Conservation (phyloP, 1,140 invertebrate genomes). For the Sminthurinus signatus region DNA sequence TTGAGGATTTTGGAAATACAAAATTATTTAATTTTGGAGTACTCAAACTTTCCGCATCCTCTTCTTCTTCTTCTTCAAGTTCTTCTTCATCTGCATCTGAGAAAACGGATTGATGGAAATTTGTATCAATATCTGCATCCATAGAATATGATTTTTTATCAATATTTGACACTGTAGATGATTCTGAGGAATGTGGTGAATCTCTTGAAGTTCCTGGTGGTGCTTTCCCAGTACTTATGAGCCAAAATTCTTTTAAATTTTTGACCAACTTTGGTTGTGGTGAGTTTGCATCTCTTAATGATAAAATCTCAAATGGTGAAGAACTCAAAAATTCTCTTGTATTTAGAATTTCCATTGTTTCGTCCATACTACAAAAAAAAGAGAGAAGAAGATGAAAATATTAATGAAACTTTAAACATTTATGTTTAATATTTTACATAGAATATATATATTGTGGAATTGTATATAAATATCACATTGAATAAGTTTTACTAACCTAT, state of each 20-base stretch:
- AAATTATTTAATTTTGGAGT: conserved; percentile 11
- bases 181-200: conserved; percentile 26
- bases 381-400: no score
- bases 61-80: conserved; percentile 5
- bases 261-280: conserved; percentile 39
- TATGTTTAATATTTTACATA: no score
- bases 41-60: background rate
- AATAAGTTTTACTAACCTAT: conserved; percentile 32
- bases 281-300: background rate
- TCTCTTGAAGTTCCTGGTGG: no score
- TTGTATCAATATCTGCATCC: conserved; percentile 7
- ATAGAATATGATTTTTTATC: conserved; percentile 9
- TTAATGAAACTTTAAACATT: no score
- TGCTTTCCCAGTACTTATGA: conserved; percentile 27
- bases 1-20: conserved; percentile 16
- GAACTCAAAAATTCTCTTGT: conserved; percentile 26
- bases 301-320: conserved; percentile 39
- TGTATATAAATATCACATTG: no score
- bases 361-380: conserved; percentile 45
- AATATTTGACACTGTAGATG: conserved; percentile 28
- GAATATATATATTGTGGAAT: no score
- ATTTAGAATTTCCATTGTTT: conserved; percentile 39
- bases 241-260: conserved; percentile 44
- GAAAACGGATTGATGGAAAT: conserved; percentile 25
- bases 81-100: conserved; percentile 18